Evolutionary conservation across 2,797 vertebrate species (phyloP).

Genomic region (Pangasius sanitwongsei): DNA sequence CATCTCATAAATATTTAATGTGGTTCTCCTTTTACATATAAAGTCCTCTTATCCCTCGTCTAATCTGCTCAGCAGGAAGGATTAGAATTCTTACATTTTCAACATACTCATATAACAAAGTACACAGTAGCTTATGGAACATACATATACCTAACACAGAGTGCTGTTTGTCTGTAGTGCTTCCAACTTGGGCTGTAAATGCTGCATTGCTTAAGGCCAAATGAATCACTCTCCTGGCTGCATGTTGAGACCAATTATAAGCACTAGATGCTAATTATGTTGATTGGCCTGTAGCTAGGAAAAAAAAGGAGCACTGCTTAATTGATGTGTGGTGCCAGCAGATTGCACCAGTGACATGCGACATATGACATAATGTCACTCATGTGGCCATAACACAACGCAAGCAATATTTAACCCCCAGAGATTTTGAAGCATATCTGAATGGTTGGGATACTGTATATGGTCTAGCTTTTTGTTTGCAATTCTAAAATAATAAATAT

Average conservation of each 20-base stretch:
- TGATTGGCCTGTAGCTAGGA: slow-evolving; percentile 1
- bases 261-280: slow-evolving; percentile 35
- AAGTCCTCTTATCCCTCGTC: slow-evolving; percentile 9
- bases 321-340: background rate
- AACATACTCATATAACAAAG: background rate
- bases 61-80: background rate
- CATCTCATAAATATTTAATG: background rate
- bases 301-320: slow-evolving; percentile 17
- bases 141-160: background rate
- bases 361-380: slow-evolving; percentile 14
- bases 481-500: background rate
- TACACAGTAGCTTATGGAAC: background rate
- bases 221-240: slow-evolving; percentile 17
- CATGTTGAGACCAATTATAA: slow-evolving; percentile 20
- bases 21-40: slow-evolving; percentile 7
- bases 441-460: background rate
- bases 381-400: background rate
- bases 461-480: background rate
- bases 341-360: background rate
- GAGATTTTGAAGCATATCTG: background rate
- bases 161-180: background rate
- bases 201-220: slow-evolving; percentile 17
- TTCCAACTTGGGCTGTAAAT: slow-evolving; percentile 26
- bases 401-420: background rate
- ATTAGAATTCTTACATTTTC: background rate